Percentiles rank a stretch among this genome's conserved stretches.
These are phyloP conservation scores for Heliconius hermathena DNA, from an alignment of 1,140 invertebrate species.

Conservation along the genomic window DNA sequence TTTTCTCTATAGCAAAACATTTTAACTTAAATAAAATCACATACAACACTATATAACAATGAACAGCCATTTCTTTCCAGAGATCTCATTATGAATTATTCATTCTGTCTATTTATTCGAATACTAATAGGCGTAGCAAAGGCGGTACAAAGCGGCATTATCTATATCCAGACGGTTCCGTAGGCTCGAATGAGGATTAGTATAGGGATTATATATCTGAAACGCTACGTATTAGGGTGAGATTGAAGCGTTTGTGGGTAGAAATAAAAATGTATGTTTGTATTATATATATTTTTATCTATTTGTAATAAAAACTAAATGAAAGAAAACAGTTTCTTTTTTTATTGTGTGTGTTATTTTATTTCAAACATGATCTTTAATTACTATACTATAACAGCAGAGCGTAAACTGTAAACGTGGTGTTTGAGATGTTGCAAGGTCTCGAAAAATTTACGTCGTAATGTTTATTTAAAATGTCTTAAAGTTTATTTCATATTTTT, in stretches of 20 bases:
- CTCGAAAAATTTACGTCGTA: no score
- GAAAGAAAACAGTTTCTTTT: no score
- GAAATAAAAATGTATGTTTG: constrained; percentile 9
- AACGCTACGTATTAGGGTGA: constrained; percentile 25
- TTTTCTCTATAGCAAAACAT: no score
- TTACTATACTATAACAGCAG: no score
- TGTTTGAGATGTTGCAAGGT: no score
- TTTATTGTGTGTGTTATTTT: no score
- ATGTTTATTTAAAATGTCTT: no score
- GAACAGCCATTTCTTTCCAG: not conserved
- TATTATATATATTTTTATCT: not conserved
- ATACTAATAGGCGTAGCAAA: constrained; percentile 25
- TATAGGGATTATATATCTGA: constrained; percentile 31
- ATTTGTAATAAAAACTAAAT: not conserved
- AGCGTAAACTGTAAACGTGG: no score
- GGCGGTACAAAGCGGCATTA: constrained; percentile 22
- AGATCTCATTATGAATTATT: constrained; percentile 7
- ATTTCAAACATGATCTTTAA: no score
- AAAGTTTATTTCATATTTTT: no score
- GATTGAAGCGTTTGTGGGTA: constrained; percentile 25
- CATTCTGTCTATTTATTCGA: constrained; percentile 16
- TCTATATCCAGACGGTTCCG: constrained; percentile 30
- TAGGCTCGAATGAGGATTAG: constrained; percentile 33
- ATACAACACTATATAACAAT: not conserved
- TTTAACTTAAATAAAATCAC: not conserved